Base-by-base conservation (phyloP, 2,888 invertebrate genomes). In the Hoplodrina blanda region DNA sequence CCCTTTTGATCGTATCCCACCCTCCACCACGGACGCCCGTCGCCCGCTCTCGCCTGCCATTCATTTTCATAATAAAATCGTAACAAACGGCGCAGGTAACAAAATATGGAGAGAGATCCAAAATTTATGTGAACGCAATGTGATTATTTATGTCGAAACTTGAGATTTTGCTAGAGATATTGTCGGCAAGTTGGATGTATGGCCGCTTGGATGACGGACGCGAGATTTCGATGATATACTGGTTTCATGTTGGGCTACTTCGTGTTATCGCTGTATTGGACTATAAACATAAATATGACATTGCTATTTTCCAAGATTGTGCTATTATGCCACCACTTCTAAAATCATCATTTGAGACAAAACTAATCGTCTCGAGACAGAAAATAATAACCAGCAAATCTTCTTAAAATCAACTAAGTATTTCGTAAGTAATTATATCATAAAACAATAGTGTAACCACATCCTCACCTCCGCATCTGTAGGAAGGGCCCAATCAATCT, bases 1-100 rank as follows among this genome's bases (percentile, higher is more conserved):
- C 95, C 95, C 95, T 93, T 95, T 95, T 94, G 93, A 94, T 93
- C 93, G 92, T 82, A 84, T 80, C 81, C 88, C 85, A 84, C 85
- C 84, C 85, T 76, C 83, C 86, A 76, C 82, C 79, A 60, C 80
- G 59, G 44, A 57, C 86, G 80, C 86, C 78, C 68, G 80, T 62
- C 83, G 68, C 81, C 83, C 80, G 85, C 86, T 83, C 85, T 87
- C 90, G 89, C 87, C 92, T 93, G 93, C 95, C 95, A 95, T 95
- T 95, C 95, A 96, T 96, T 95, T 95, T 96, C 95, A 95, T 96
- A 95, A 95, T 95, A 95, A 95, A 95, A 95, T 95, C 94, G 95
- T 93, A 95, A 95, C 95, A 95, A 95, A 95, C 94, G 94, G 92
- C 89, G 86, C 94, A 96, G 95, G 95, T 95, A 96, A 94, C 94